These are phyloP conservation scores for Notolabrus celidotus DNA, from an alignment of 2,797 vertebrate species.

Conservation along the genomic window DNA sequence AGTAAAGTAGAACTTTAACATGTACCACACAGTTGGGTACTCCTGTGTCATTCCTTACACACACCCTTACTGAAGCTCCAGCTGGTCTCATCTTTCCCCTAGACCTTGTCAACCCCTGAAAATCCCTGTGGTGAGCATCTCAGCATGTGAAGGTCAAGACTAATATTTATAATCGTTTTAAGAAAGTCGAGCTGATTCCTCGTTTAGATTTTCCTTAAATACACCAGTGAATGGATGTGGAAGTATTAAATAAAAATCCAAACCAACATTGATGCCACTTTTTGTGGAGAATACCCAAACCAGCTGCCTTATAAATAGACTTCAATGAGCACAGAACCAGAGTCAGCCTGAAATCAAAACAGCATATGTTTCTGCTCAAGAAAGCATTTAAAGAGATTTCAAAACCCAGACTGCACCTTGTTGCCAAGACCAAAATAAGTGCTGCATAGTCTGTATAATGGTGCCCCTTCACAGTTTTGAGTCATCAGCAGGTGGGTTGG, in stretches of 20 bases:
- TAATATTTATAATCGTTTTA: not conserved
- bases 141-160: not conserved
- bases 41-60: not conserved
- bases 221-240: not conserved
- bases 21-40: not conserved
- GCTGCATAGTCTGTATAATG: not conserved
- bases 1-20: not conserved
- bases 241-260: no score
- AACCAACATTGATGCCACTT: not conserved
- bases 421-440: slow-evolving; percentile 14
- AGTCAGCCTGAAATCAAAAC: not conserved
- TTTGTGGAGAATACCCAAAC: not conserved
- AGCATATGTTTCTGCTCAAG: not conserved
- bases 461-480: slow-evolving; percentile 10
- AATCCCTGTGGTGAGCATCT: not conserved
- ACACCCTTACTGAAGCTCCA: not conserved
- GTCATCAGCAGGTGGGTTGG: slow-evolving; percentile 10
- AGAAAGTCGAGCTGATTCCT: not conserved
- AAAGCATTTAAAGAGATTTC: not conserved
- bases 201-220: not conserved
- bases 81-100: not conserved
- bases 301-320: not conserved
- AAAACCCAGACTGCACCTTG: not conserved
- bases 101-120: not conserved
- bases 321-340: not conserved